Conservation (phyloP, 2,888 invertebrate genomes). For the Acanthosepion esculentum region DNA sequence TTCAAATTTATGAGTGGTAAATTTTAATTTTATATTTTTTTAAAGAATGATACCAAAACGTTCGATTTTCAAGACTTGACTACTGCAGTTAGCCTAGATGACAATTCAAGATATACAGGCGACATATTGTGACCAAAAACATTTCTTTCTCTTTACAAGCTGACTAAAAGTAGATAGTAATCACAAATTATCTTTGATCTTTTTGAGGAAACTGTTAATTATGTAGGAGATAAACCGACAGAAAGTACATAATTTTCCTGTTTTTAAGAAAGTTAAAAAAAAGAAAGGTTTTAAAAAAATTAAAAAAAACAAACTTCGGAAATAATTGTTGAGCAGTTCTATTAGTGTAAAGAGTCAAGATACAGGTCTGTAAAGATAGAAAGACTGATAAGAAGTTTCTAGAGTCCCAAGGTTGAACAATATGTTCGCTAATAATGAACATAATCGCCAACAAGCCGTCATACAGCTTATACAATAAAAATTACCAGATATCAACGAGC, state of each 20-base stretch:
- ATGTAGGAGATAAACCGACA: background rate
- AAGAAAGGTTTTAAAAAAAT: background rate
- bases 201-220: slow-evolving; percentile 6
- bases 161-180: background rate
- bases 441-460: no score
- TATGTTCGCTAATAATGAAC: no score
- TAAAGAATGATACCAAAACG: background rate
- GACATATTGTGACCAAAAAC: background rate
- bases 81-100: background rate
- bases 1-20: background rate
- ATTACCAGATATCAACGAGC: no score
- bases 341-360: background rate
- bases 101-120: slow-evolving; percentile 13
- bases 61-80: background rate
- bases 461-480: no score
- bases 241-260: background rate
- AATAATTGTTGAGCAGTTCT: background rate
- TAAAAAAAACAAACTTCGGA: background rate
- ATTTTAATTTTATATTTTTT: background rate
- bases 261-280: background rate
- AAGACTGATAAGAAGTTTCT: background rate
- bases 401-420: background rate
- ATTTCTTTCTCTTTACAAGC: background rate
- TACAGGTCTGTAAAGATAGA: background rate
- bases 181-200: background rate